Percentiles rank a stretch among this genome's conserved stretches.
phyloP scores from a whole-genome alignment of 2,113 vertebrate species.

The Phyllostomus hastatus region DNA sequence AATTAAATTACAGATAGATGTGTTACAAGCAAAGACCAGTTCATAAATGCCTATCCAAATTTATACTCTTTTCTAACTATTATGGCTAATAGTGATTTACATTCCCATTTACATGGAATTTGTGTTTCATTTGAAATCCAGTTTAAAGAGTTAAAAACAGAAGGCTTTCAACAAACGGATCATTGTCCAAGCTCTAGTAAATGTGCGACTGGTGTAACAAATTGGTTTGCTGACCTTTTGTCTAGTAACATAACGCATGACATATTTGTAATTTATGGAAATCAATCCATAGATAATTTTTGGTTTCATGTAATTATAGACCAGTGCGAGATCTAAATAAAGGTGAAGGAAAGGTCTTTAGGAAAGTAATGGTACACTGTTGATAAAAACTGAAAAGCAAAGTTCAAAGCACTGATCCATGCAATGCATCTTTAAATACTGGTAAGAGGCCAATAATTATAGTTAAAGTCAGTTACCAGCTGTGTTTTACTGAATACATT shows the following conservation, averaged over 20 bases:
- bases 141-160: constrained; percentile 54
- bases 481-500: constrained; percentile 59
- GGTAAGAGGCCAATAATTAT: constrained; percentile 77
- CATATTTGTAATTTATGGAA: constrained; percentile 78
- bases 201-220: constrained; percentile 69
- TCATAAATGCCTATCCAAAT: not conserved
- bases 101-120: constrained; percentile 22
- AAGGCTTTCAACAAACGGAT: constrained; percentile 52
- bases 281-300: constrained; percentile 73
- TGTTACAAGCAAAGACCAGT: constrained; percentile 24
- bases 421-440: constrained; percentile 74
- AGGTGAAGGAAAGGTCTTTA: constrained; percentile 74
- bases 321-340: constrained; percentile 76
- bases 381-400: constrained; percentile 72
- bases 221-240: constrained; percentile 77
- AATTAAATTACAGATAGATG: constrained; percentile 41
- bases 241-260: constrained; percentile 67
- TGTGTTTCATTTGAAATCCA: constrained; percentile 43
- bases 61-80: not conserved
- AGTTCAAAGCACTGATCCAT: constrained; percentile 69
- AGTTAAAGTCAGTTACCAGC: constrained; percentile 69
- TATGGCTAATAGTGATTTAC: constrained; percentile 20
- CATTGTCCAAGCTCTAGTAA: constrained; percentile 58
- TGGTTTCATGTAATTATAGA: constrained; percentile 77
- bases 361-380: constrained; percentile 71